Evolutionary conservation across 2,113 vertebrate species (phyloP).

Genomic region (Brachypodius melanocephalos): DNA sequence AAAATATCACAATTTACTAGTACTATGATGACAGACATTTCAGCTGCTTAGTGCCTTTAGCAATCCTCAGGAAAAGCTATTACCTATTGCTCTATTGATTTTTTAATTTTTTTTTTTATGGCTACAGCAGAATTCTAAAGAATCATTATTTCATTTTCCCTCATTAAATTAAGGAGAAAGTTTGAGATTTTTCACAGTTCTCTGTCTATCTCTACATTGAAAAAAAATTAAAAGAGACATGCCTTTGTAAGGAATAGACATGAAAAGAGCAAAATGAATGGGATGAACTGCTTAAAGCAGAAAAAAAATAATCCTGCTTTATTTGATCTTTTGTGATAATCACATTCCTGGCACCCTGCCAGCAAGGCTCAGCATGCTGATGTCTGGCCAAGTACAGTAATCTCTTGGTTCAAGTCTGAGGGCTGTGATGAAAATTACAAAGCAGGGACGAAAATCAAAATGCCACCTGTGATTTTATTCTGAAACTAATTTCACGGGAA

Average conservation of each 20-base stretch:
- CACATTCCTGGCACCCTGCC: background rate
- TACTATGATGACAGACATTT: background rate
- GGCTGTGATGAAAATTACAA: conserved; percentile 61
- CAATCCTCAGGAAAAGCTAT: background rate
- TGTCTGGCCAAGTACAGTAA: conserved; percentile 60
- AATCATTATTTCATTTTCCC: background rate
- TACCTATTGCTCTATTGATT: background rate
- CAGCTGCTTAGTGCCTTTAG: background rate
- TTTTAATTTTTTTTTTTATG: background rate
- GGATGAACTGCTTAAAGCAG: background rate
- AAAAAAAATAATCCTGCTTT: background rate
- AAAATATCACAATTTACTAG: background rate
- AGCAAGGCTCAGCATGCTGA: conserved; percentile 21
- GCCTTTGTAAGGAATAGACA: background rate
- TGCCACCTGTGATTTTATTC: conserved; percentile 67
- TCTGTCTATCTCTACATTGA: background rate
- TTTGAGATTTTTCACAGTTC: background rate
- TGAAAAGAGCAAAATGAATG: conserved; percentile 56
- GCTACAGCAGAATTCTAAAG: background rate
- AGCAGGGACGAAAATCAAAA: conserved; percentile 61
- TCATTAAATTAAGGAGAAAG: background rate
- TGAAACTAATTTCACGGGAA: conserved; percentile 45
- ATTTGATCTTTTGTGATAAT: conserved; percentile 56
- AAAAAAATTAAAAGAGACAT: background rate
- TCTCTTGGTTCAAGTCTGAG: conserved; percentile 49